A percentile compares a stretch with the other conserved stretches of the same genome.
phyloP scores from a whole-genome alignment of 2,888 invertebrate genomes.

The Periphyllus acericola region DNA sequence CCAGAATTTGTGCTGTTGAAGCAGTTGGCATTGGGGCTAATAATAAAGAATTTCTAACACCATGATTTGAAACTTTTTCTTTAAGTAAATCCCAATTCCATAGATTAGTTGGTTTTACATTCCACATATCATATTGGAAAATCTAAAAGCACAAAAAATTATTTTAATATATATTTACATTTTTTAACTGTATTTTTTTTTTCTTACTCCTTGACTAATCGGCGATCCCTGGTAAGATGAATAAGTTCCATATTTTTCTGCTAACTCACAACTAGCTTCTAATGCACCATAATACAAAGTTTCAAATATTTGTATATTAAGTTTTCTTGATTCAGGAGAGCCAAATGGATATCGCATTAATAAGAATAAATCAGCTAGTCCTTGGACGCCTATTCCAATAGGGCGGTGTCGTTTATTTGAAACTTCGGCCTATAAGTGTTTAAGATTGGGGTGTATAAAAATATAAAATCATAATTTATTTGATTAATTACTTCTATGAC shows the following conservation, averaged over 20 bases:
- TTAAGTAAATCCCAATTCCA: constrained; percentile 92
- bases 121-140: constrained; percentile 98
- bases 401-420: constrained; percentile 90
- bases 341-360: constrained; percentile 94
- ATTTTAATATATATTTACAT: not conserved
- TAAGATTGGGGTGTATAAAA: not conserved
- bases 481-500: constrained; percentile 80
- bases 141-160: constrained; percentile 70
- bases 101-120: constrained; percentile 82
- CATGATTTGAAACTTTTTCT: constrained; percentile 85
- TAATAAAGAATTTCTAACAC: constrained; percentile 91
- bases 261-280: constrained; percentile 94
- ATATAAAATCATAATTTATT: not conserved
- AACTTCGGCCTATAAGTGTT: constrained; percentile 64
- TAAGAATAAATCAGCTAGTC: constrained; percentile 95
- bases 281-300: constrained; percentile 97
- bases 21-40: constrained; percentile 99
- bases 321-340: constrained; percentile 81
- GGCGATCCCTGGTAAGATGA: constrained; percentile 92
- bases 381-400: constrained; percentile 95
- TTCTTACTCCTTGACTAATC: constrained; percentile 81
- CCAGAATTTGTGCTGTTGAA: constrained; percentile 98
- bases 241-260: constrained; percentile 85
- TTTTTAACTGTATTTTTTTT: not conserved
- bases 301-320: constrained; percentile 97